These are phyloP conservation scores for Oncorhynchus mykiss DNA, from an alignment of 2,113 vertebrate genomes.

Conservation along the genomic window DNA sequence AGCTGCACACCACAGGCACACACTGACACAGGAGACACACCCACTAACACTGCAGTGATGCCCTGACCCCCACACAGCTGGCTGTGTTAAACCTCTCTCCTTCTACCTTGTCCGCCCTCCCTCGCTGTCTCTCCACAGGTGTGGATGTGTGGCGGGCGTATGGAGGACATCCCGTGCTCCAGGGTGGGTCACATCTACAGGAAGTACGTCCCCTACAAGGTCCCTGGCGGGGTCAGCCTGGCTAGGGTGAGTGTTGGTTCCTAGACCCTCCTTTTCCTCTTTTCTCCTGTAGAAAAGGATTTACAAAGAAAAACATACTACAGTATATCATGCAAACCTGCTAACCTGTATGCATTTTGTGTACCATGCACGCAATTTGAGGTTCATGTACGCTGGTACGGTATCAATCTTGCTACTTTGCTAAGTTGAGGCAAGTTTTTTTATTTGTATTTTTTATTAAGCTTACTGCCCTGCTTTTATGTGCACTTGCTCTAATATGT, in stretches of 20 bases:
- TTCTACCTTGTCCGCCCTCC: not conserved
- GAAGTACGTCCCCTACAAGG: slow-evolving; percentile 97
- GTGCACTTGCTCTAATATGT: no score
- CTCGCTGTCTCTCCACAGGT: slow-evolving; percentile 56
- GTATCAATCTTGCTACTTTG: no score
- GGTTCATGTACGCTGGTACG: no score
- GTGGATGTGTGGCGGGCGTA: slow-evolving; percentile 78
- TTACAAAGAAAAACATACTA: no score
- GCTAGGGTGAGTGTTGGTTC: slow-evolving; percentile 80
- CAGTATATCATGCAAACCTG: no score
- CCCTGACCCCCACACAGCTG: not conserved
- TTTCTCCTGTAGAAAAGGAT: no score
- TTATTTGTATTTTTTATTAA: no score
- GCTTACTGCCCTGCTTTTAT: no score
- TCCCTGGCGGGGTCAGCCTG: slow-evolving; percentile 92
- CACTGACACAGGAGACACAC: not conserved
- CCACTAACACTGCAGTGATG: not conserved
- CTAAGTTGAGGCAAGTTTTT: no score
- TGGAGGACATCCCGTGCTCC: slow-evolving; percentile 87
- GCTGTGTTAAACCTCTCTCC: not conserved
- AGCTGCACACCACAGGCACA: not conserved
- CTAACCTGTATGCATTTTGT: no score
- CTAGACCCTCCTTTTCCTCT: no score
- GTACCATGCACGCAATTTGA: no score
- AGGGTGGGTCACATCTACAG: slow-evolving; percentile 97